Evolutionary conservation across 2,797 vertebrate species (phyloP), one percentile per base, ranked within the genome.

Genomic region (Epinephelus awoara): DNA sequence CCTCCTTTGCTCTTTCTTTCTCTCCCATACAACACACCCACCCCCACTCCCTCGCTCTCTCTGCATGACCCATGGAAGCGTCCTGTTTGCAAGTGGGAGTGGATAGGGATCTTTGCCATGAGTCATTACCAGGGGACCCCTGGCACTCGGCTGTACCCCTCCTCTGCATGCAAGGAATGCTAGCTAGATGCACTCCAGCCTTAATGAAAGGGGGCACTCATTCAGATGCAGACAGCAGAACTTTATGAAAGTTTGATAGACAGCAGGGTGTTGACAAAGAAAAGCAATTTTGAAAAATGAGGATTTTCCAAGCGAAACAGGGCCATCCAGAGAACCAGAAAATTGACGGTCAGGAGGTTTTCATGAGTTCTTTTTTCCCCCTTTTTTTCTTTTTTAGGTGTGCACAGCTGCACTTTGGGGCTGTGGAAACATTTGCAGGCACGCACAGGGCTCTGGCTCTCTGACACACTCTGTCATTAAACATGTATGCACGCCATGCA

Each of bases 51-150:
- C 23, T 67, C 54, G 2, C 61, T 67, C 73, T 65, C 64, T 77
- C 67, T 79, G 71, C 63, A 42, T 62, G 71, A 67, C 72, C 82
- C 67, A 72, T 80, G 79, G 54, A 82, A 81, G 77, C 40, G 67
- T 78, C 82, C 81, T 82, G 80, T 85, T 90, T 80, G 76, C 72
- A 63, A 84, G 88, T 72, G 72, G 82, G 87, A 85, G 72, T 83
- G 87, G 89, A 87, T 80, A 85, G 85, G 89, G 87, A 88, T 91
- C 83, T 88, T 79, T 90, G 86, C 85, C 87, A 91, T 82, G 88
- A 91, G 82, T 92, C 88, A 91, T 91, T 93, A 90, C 88, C 89
- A 91, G 83, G 87, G 87, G 88, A 88, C 87, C 91, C 90, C 90
- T 88, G 89, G 88, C 82, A 88, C 87, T 84, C 59, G 18, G 73